Percentiles rank a stretch among this genome's conserved stretches.
phyloP scores from a whole-genome alignment of 2,113 vertebrate genomes.

The Paradisaea rubra region DNA sequence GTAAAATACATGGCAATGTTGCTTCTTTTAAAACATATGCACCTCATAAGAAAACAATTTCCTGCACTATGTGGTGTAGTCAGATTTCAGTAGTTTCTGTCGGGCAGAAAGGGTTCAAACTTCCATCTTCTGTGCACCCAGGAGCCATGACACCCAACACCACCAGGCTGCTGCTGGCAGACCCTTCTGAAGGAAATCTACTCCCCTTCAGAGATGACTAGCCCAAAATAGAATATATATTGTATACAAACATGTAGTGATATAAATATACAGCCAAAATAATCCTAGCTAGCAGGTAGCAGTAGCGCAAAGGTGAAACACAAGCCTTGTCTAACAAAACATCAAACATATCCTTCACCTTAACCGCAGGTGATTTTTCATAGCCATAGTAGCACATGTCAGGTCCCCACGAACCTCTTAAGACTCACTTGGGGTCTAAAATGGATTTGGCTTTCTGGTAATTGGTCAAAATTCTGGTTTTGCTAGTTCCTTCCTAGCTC shows the following conservation, averaged over 20 bases:
- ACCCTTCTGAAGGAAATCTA: not conserved
- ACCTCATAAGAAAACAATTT: slow-evolving; percentile 57
- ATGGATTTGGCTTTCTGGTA: not conserved
- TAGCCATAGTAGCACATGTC: not conserved
- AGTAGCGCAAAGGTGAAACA: not conserved
- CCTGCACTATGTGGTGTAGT: not conserved
- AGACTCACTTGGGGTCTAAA: not conserved
- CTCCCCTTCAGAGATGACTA: not conserved
- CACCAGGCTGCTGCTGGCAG: not conserved
- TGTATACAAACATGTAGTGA: not conserved
- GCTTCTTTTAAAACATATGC: slow-evolving; percentile 43
- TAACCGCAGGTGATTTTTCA: not conserved
- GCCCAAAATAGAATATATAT: not conserved
- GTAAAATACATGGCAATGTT: slow-evolving; percentile 29
- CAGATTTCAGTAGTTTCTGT: slow-evolving; percentile 41
- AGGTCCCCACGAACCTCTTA: not conserved
- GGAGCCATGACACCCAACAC: not conserved
- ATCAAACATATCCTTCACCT: not conserved
- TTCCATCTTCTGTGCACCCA: not conserved
- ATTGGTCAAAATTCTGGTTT: not conserved
- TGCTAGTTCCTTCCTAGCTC: not conserved
- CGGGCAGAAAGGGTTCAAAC: not conserved
- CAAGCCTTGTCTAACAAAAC: not conserved
- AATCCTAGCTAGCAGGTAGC: not conserved
- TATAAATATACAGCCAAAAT: not conserved